A percentile compares a stretch with the other conserved stretches of the same genome.
phyloP scores from a whole-genome alignment of 2,888 invertebrate genomes.

The Xestia rhomboidea region DNA sequence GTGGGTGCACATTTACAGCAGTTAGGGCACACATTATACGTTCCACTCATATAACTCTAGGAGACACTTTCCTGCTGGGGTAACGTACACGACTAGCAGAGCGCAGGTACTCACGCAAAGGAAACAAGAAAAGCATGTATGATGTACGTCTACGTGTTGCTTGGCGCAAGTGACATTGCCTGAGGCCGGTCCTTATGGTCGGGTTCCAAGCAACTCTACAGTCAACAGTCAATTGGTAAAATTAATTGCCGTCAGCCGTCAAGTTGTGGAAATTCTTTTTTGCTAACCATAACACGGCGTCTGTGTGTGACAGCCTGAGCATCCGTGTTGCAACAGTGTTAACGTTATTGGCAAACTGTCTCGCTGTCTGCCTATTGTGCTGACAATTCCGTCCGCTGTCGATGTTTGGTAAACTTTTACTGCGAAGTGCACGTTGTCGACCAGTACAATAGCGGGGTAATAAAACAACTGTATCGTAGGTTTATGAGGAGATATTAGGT shows the following conservation, averaged over 20 bases:
- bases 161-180: background rate
- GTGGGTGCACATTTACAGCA: too few species aligned
- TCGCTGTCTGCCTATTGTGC: conserved; percentile 10
- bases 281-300: conserved; percentile 1
- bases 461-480: conserved; percentile 26
- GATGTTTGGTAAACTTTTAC: conserved; percentile 61
- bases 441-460: conserved; percentile 32
- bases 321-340: conserved; percentile 22
- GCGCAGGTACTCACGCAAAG: background rate
- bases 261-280: conserved; percentile 24
- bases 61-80: too few species aligned
- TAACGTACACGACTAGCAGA: too few species aligned
- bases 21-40: too few species aligned
- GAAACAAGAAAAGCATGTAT: background rate
- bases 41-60: too few species aligned
- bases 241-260: conserved; percentile 28
- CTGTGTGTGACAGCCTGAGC: conserved; percentile 15
- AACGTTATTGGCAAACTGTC: conserved; percentile 45
- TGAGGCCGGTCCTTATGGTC: background rate
- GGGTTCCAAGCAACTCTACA: conserved; percentile 20
- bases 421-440: conserved; percentile 1
- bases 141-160: too few species aligned
- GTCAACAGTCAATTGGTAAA: conserved; percentile 2
- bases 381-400: conserved; percentile 35
- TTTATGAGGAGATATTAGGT: background rate